These are phyloP conservation scores for Megalopta genalis DNA, from an alignment of 1,140 invertebrate species.

Conservation along the genomic window DNA sequence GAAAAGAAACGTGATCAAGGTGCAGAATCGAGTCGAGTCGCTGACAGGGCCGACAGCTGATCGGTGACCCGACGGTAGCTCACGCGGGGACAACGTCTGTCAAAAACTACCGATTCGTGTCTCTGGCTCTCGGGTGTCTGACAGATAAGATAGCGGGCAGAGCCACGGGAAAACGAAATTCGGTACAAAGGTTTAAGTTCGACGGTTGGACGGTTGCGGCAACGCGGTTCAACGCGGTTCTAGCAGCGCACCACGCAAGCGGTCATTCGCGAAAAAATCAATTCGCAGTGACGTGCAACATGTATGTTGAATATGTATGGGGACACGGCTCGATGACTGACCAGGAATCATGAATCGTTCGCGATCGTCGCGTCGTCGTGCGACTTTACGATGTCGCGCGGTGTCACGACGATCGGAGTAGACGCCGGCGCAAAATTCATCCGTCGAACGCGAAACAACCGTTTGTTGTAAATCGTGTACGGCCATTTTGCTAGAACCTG, in stretches of 20 bases:
- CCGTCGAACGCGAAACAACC: slow-evolving; percentile 35
- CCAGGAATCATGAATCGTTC: background rate
- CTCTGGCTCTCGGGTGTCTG: background rate
- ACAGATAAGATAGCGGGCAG: slow-evolving; percentile 18
- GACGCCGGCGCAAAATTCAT: slow-evolving; percentile 1
- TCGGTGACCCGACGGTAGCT: slow-evolving; percentile 16
- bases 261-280: slow-evolving; percentile 65
- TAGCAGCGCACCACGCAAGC: slow-evolving; percentile 45
- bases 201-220: background rate
- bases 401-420: slow-evolving; percentile 12
- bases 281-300: slow-evolving; percentile 63
- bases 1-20: background rate
- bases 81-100: slow-evolving; percentile 38
- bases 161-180: slow-evolving; percentile 4
- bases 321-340: slow-evolving; percentile 2
- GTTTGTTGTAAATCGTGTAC: slow-evolving; percentile 74
- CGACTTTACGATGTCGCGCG: background rate
- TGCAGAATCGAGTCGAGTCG: background rate
- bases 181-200: slow-evolving; percentile 18
- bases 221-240: slow-evolving; percentile 10
- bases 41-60: slow-evolving; percentile 53
- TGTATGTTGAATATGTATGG: slow-evolving; percentile 24
- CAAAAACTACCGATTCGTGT: slow-evolving; percentile 31
- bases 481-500: slow-evolving; percentile 76
- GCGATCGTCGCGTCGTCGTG: background rate